Evolutionary conservation across 2,113 vertebrate species (phyloP).

Genomic region (Sander lucioperca): DNA sequence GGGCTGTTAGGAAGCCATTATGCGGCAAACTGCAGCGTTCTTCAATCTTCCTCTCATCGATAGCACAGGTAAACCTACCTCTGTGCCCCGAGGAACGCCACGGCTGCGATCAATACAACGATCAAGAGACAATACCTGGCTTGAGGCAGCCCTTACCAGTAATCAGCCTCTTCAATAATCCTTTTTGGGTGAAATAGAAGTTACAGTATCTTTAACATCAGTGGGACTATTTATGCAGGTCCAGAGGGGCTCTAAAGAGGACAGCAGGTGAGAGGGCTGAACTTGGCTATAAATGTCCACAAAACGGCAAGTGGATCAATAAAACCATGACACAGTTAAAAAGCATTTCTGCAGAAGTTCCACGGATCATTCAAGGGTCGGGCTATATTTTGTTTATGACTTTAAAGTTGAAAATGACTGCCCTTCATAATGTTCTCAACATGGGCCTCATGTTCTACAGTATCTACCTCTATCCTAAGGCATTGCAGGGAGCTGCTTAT

Average conservation of each 20-base stretch:
- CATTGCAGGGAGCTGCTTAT: conserved; percentile 33
- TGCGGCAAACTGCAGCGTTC: conserved; percentile 40
- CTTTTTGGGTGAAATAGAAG: conserved; percentile 29
- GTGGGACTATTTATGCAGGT: conserved; percentile 32
- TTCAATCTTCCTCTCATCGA: conserved; percentile 47
- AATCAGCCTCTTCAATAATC: conserved; percentile 38
- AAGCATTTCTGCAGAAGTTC: conserved; percentile 21
- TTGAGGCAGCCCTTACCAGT: conserved; percentile 39
- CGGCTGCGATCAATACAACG: conserved; percentile 59
- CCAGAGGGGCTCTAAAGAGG: conserved; percentile 22
- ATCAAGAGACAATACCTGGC: conserved; percentile 24
- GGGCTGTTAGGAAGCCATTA: conserved; percentile 46
- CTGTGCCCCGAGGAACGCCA: conserved; percentile 22
- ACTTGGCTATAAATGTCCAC: conserved; percentile 9
- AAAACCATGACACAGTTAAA: conserved; percentile 20
- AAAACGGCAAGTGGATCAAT: conserved; percentile 50
- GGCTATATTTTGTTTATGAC: conserved; percentile 19
- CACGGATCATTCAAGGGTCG: not conserved
- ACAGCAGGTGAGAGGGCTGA: conserved; percentile 27
- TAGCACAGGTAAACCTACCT: conserved; percentile 47
- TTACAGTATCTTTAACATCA: conserved; percentile 44
- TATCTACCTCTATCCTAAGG: conserved; percentile 28
- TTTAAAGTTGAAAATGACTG: conserved; percentile 32
- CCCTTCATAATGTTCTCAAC: conserved; percentile 14
- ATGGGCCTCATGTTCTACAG: conserved; percentile 1